A percentile compares a stretch with the other conserved stretches of the same genome.
These are phyloP conservation scores for Peromyscus aztecus DNA, from an alignment of 2,797 vertebrate species.

Conservation along the genomic window DNA sequence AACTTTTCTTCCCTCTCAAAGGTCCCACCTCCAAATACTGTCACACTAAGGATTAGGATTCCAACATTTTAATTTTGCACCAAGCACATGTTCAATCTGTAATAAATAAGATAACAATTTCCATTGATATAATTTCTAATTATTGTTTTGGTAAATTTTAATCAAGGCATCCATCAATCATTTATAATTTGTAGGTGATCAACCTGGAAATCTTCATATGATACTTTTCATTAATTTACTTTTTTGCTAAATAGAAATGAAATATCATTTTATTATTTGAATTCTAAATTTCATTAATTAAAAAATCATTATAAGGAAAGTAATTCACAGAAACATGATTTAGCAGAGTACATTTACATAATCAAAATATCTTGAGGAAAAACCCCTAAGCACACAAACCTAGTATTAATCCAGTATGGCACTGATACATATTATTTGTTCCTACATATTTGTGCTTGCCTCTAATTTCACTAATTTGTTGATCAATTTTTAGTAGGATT, in stretches of 20 bases:
- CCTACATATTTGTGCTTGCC: background rate
- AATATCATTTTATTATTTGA: conserved; percentile 18
- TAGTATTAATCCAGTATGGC: background rate
- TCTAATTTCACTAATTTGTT: conserved; percentile 58
- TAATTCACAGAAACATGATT: background rate
- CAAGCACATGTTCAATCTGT: background rate
- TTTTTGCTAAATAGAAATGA: background rate
- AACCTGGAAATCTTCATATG: background rate
- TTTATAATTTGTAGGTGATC: background rate
- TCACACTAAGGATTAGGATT: background rate
- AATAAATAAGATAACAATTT: background rate
- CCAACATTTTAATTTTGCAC: background rate
- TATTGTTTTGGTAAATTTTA: conserved; percentile 34
- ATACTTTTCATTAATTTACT: background rate
- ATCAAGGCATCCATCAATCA: background rate
- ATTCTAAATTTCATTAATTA: conserved; percentile 40
- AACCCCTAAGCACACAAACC: background rate
- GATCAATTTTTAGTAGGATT: conserved; percentile 48
- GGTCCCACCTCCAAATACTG: background rate
- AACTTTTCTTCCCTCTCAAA: background rate
- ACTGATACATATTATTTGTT: background rate
- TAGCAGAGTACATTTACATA: background rate
- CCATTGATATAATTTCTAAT: background rate
- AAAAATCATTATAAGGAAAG: conserved; percentile 30
- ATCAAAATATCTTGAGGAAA: conserved; percentile 36